Percentiles rank a stretch among this genome's conserved stretches.
phyloP scores from a whole-genome alignment of 53 echinoderm and acorn worm genomes.

The Luidia sarsii region DNA sequence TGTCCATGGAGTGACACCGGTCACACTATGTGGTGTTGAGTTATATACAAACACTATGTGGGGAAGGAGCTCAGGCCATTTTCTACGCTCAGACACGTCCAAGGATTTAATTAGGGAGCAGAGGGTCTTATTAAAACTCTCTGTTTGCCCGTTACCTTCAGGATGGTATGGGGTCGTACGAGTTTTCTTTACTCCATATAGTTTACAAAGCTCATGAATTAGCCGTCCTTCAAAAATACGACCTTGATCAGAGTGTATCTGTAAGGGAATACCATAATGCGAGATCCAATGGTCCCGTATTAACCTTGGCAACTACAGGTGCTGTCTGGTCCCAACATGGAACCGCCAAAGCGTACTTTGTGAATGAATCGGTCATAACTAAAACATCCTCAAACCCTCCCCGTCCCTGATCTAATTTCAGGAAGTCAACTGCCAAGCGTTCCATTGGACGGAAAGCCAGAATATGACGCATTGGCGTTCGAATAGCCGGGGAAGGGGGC shows the following conservation, averaged over 20 bases:
- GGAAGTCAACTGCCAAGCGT: no score
- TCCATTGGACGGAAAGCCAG: constrained; percentile 41
- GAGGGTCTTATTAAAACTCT: constrained; percentile 17
- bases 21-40: no score
- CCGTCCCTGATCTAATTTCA: constrained; percentile 39
- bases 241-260: no score
- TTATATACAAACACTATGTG: constrained; percentile 46
- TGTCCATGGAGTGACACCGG: not conserved
- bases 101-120: constrained; percentile 34
- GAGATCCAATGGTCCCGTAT: constrained; percentile 39
- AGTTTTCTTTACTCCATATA: no score
- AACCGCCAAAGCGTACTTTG: constrained; percentile 39
- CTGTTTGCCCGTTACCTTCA: no score
- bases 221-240: constrained; percentile 39
- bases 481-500: constrained; percentile 4
- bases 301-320: constrained; percentile 14
- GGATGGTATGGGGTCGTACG: no score
- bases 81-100: not conserved
- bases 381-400: constrained; percentile 36
- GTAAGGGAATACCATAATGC: no score
- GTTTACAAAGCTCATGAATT: constrained; percentile 6
- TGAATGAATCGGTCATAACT: constrained; percentile 51
- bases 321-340: no score
- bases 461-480: constrained; percentile 45
- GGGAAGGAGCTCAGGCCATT: constrained; percentile 44